Evolutionary conservation across 2,113 vertebrate genomes (phyloP).

Genomic region (Oryzias celebensis): DNA sequence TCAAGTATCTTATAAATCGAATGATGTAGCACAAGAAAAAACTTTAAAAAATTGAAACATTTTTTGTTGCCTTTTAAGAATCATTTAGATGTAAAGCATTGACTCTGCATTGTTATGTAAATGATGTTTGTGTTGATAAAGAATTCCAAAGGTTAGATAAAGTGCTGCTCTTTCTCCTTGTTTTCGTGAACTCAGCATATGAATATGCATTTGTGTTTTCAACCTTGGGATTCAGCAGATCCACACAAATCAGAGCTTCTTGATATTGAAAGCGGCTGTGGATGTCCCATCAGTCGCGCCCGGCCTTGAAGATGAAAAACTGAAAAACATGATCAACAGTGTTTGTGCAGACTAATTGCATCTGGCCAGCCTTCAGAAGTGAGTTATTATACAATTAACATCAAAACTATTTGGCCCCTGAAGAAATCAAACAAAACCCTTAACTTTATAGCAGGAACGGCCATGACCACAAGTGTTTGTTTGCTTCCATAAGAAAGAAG

Average conservation of each 20-base stretch:
- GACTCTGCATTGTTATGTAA: constrained; percentile 32
- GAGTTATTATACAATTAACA: not conserved
- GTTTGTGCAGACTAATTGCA: not conserved
- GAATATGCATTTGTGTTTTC: constrained; percentile 56
- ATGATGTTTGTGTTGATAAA: constrained; percentile 6
- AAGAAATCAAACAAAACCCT: no score
- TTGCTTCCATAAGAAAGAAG: no score
- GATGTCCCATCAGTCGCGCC: constrained; percentile 41
- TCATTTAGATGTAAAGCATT: not conserved
- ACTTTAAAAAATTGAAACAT: not conserved
- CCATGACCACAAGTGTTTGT: no score
- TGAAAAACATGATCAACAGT: constrained; percentile 1
- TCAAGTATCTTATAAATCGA: not conserved
- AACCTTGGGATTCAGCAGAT: constrained; percentile 67
- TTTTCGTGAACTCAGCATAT: constrained; percentile 61
- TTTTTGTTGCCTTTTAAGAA: not conserved
- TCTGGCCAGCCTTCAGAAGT: not conserved
- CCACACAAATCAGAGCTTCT: constrained; percentile 47
- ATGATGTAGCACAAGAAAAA: not conserved
- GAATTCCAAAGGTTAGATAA: constrained; percentile 52
- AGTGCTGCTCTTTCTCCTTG: constrained; percentile 50
- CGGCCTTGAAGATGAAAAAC: constrained; percentile 62
- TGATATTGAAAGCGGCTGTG: constrained; percentile 49
- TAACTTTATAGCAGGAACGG: no score
- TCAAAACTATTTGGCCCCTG: no score